Evolutionary conservation across 1,140 invertebrate genomes (phyloP).

Genomic region (Mamestra configurata): DNA sequence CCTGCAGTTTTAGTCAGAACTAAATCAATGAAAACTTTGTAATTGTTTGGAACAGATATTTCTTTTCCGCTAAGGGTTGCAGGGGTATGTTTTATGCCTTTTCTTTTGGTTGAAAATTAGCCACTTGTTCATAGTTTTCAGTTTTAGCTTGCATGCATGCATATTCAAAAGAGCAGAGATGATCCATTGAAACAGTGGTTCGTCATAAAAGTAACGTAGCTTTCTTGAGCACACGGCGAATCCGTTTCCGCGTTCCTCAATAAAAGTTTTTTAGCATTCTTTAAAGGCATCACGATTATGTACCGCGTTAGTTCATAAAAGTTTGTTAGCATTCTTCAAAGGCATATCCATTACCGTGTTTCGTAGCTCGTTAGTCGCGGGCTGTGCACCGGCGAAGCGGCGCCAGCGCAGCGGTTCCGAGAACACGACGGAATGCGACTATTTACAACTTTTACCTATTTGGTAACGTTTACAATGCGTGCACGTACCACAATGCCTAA

Average conservation of each 20-base stretch:
- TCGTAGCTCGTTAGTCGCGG: slow-evolving; percentile 40
- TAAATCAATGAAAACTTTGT: not conserved
- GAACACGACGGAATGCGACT: slow-evolving; percentile 81
- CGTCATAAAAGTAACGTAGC: slow-evolving; percentile 17
- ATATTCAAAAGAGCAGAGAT: not conserved
- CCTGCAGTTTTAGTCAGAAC: not conserved
- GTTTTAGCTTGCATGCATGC: not conserved
- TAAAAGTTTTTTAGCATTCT: slow-evolving; percentile 34
- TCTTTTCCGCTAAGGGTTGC: no score
- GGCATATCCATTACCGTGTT: slow-evolving; percentile 40
- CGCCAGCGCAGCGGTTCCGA: slow-evolving; percentile 77
- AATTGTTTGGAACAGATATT: no score
- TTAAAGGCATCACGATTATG: slow-evolving; percentile 40
- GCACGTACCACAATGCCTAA: slow-evolving; percentile 73
- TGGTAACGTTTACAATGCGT: slow-evolving; percentile 82
- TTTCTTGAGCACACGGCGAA: slow-evolving; percentile 13
- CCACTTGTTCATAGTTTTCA: not conserved
- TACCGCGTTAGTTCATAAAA: slow-evolving; percentile 36
- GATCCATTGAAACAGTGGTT: not conserved
- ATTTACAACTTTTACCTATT: slow-evolving; percentile 87
- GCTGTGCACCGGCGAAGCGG: slow-evolving; percentile 63
- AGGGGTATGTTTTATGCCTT: no score
- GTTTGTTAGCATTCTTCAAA: slow-evolving; percentile 38
- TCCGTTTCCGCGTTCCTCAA: slow-evolving; percentile 30
- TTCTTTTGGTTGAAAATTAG: not conserved